Base-by-base conservation (phyloP, 2,888 invertebrate genomes). In the Dynastes grantii region DNA sequence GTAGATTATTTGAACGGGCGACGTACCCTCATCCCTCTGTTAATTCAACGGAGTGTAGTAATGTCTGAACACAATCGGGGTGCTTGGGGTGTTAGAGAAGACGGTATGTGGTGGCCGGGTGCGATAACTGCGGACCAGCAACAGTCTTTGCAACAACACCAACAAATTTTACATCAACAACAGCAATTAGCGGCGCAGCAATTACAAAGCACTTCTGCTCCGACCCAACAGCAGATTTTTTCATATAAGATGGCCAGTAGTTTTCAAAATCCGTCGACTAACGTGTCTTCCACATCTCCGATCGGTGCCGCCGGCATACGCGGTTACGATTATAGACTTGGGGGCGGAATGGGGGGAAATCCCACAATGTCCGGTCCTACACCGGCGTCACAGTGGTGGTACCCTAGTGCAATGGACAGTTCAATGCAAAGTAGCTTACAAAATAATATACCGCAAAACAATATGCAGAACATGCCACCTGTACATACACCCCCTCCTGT, bases 161-260 rank as follows among this genome's bases (percentile, higher is more conserved):
- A 89, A 68, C 88, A 89, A 81, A 67, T 76, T 64, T 80, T 79
- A 67, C 89, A 89, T 79, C 89, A 89, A 64, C 90, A 89, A 84
- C 90, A 91, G 84, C 88, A 87, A 80, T 85, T 85, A 78, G 89
- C 89, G 83, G 88, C 88, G 77, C 90, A 90, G 85, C 89, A 87
- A 81, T 87, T 87, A 82, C 85, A 89, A 84, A 90, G 90, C 85
- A 89, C 89, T 83, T 91, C 91, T 85, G 90, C 91, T 81, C 91
- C 90, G 81, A 91, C 91, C 81, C 90, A 90, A 75, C 95, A 95
- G 87, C 95, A 95, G 89, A 91, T 95, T 84, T 95, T 95, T 88
- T 93, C 94, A 81, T 96, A 96, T 89, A 96, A 95, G 92, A 95
- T 96, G 95, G 94, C 95, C 86, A 94, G 94, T 88, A 94, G 94